These are phyloP conservation scores for Parazoanthus swiftii DNA, from an alignment of 92 coral and sea anemone genomes.

Conservation along the genomic window DNA sequence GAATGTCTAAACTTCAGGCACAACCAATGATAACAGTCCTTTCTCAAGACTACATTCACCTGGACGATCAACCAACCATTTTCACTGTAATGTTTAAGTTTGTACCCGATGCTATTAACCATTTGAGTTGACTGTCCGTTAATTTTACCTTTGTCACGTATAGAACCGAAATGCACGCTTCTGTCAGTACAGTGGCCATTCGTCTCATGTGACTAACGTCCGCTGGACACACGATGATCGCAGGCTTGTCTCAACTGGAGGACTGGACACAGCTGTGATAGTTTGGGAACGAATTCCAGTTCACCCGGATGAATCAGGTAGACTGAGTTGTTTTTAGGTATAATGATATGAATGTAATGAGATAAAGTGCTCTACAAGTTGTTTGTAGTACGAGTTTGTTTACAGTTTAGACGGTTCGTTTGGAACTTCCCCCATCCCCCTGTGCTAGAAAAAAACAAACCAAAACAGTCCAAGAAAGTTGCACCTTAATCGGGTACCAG, in stretches of 20 bases:
- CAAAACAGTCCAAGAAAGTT: no score
- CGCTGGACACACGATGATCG: constrained; percentile 98
- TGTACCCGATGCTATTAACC: neutral
- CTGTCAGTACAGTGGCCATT: constrained; percentile 86
- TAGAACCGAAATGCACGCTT: constrained; percentile 82
- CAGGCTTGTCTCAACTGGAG: constrained; percentile 92
- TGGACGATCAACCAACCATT: no score
- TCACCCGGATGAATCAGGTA: constrained; percentile 74
- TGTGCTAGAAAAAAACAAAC: neutral
- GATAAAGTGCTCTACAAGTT: no score
- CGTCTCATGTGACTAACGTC: constrained; percentile 99
- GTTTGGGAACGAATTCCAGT: constrained; percentile 87
- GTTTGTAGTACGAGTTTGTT: neutral
- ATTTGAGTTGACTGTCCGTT: neutral
- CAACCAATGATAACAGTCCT: no score
- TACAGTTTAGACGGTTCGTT: neutral
- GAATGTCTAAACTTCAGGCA: no score
- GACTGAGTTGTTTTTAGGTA: neutral
- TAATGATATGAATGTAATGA: no score
- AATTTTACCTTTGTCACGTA: neutral
- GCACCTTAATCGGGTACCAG: no score
- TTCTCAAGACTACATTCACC: no score
- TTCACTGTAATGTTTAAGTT: no score
- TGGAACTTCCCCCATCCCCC: neutral
- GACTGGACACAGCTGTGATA: constrained; percentile 93